Conservation (phyloP, 2,113 vertebrate species). For the Mirza zaza region DNA sequence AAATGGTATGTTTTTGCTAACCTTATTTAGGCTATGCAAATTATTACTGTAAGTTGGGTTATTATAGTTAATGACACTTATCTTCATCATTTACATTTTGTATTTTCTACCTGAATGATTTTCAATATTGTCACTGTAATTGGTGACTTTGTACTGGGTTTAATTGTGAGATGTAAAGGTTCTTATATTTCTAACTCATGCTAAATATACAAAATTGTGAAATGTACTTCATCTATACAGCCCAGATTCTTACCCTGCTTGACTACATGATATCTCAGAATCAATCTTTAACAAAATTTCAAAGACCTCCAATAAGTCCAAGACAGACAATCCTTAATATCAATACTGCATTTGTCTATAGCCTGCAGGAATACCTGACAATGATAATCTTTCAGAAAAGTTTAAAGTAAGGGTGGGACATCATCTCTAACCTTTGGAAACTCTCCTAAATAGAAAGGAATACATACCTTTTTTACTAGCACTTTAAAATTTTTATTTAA, state of each 20-base stretch:
- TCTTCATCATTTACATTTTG: slow-evolving; percentile 6
- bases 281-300: slow-evolving; percentile 16
- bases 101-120: slow-evolving; percentile 28
- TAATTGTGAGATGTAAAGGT: neutral
- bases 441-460: neutral
- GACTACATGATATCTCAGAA: neutral
- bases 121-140: neutral
- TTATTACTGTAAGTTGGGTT: neutral
- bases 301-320: neutral
- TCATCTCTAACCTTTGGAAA: neutral
- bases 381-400: neutral
- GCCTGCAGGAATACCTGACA: neutral
- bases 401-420: neutral
- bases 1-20: slow-evolving; percentile 14
- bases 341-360: neutral
- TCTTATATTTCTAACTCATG: slow-evolving; percentile 26
- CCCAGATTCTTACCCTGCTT: neutral
- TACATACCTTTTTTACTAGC: neutral
- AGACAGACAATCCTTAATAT: neutral
- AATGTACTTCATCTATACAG: neutral
- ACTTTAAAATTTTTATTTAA: neutral
- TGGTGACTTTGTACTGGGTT: neutral
- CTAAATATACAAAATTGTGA: slow-evolving; percentile 21
- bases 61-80: neutral
- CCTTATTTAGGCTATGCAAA: neutral